Percentiles rank a stretch among this genome's conserved stretches.
phyloP scores from a whole-genome alignment of 2,113 vertebrate species.

The Polypterus senegalus region DNA sequence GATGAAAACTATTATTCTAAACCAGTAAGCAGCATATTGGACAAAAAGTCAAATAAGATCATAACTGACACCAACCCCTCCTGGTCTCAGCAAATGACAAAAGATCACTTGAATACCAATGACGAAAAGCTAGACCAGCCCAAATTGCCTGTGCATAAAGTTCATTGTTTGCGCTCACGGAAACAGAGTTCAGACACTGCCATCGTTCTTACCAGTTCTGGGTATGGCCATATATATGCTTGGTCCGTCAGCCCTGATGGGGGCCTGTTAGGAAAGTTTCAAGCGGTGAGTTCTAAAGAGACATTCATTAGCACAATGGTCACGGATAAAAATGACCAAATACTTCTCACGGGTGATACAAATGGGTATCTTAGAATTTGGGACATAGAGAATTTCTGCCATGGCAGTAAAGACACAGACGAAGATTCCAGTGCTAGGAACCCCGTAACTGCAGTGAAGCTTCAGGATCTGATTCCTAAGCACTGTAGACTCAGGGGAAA shows the following conservation, averaged over 20 bases:
- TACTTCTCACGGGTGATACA: slow-evolving; percentile 27
- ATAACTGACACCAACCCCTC: no score
- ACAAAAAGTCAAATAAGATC: no score
- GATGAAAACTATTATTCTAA: no score
- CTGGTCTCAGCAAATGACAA: no score
- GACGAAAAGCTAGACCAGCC: slow-evolving; percentile 16
- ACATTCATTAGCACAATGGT: slow-evolving; percentile 17
- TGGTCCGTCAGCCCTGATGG: slow-evolving; percentile 24
- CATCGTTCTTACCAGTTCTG: slow-evolving; percentile 19
- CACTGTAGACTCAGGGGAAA: slow-evolving; percentile 1
- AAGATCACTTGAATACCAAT: not conserved
- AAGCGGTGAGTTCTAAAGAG: not conserved
- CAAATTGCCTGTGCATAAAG: slow-evolving; percentile 15
- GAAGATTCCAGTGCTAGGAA: not conserved
- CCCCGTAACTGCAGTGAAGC: slow-evolving; percentile 9
- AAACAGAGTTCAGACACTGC: slow-evolving; percentile 17
- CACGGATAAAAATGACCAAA: slow-evolving; percentile 17
- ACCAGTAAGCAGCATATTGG: no score
- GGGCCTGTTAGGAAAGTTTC: slow-evolving; percentile 32
- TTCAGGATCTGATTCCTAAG: slow-evolving; percentile 15
- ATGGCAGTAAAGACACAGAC: not conserved
- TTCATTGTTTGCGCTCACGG: slow-evolving; percentile 25
- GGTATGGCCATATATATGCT: slow-evolving; percentile 17
- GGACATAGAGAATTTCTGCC: slow-evolving; percentile 41
- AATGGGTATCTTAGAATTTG: slow-evolving; percentile 35